phyloP scores from a whole-genome alignment of 2,113 vertebrate genomes.

The Percina caprodes region DNA sequence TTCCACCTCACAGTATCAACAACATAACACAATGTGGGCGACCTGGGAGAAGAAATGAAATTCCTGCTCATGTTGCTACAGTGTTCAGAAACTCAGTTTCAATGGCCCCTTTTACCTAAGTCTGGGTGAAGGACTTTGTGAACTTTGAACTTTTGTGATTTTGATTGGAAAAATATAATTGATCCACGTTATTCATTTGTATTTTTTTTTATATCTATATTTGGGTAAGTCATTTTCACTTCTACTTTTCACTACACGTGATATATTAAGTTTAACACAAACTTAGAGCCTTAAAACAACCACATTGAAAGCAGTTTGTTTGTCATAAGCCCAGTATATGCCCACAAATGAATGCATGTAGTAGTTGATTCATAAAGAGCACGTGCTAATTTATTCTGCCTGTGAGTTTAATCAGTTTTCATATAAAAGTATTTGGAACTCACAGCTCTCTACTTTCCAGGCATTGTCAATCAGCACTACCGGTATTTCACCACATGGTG shows the following conservation, averaged over 20 bases:
- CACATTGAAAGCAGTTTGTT: neutral
- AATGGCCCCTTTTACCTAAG: slow-evolving; percentile 47
- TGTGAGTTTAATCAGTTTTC: neutral
- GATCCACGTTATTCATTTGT: neutral
- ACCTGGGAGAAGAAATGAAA: slow-evolving; percentile 78
- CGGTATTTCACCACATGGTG: slow-evolving; percentile 46
- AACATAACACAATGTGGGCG: slow-evolving; percentile 81
- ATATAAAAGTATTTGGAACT: neutral
- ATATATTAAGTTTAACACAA: neutral
- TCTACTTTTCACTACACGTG: neutral
- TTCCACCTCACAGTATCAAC: slow-evolving; percentile 84
- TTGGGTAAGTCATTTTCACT: neutral
- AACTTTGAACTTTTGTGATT: neutral
- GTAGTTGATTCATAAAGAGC: too few species aligned
- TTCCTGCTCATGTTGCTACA: slow-evolving; percentile 85
- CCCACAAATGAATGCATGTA: neutral
- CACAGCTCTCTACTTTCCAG: neutral
- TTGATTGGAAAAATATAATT: neutral
- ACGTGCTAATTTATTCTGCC: neutral
- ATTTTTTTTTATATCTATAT: neutral
- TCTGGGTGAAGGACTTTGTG: slow-evolving; percentile 25
- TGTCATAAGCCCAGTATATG: neutral
- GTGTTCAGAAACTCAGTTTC: slow-evolving; percentile 71
- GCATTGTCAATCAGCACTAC: slow-evolving; percentile 1
- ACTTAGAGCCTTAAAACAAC: neutral